Evolutionary conservation across 2,797 vertebrate genomes (phyloP), one percentile per base, ranked within the genome.

Genomic region (Distichodus sexfasciatus): DNA sequence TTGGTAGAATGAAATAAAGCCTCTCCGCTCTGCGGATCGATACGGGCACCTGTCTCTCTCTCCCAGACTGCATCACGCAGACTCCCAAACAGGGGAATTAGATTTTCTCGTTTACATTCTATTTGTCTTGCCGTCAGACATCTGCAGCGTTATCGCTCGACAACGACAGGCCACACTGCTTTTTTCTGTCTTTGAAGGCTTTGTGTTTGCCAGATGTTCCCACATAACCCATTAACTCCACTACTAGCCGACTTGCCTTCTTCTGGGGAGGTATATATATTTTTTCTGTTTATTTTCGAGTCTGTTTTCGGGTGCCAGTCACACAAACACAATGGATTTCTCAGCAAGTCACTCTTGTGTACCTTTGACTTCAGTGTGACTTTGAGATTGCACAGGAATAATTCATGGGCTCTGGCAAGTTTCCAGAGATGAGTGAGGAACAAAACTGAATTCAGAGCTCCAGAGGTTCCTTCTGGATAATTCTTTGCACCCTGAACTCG

Each of bases 351-450:
- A 82, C 82, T 84, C 80, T 85, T 89, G 87, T 90, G 83, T 84
- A 85, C 85, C 86, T 88, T 88, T 85, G 82, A 76, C 86, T 88
- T 89, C 78, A 69, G 82, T 86, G 85, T 91, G 89, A 89, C 89
- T 91, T 90, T 91, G 88, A 90, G 84, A 87, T 87, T 83, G 28
- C 83, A 70, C 79, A 70, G 81, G 90, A 91, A 92, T 91, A 89
- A 90, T 91, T 91, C 87, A 90, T 91, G 79, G 79, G 82, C 80
- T 68, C 57, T 68, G 21, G 82, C 14, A 78, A 87, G 81, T 83
- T 88, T 84, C 69, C 75, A 77, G 78, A 87, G 79, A 76, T 74
- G 68, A 72, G 74, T 53, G 33, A 80, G 79, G 87, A 90, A 87
- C 84, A 87, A 85, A 78, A 74, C 64, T 77, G 76, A 77, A 84